Base-by-base conservation (phyloP, 2,888 invertebrate genomes). In the Ophion ellenae region DNA sequence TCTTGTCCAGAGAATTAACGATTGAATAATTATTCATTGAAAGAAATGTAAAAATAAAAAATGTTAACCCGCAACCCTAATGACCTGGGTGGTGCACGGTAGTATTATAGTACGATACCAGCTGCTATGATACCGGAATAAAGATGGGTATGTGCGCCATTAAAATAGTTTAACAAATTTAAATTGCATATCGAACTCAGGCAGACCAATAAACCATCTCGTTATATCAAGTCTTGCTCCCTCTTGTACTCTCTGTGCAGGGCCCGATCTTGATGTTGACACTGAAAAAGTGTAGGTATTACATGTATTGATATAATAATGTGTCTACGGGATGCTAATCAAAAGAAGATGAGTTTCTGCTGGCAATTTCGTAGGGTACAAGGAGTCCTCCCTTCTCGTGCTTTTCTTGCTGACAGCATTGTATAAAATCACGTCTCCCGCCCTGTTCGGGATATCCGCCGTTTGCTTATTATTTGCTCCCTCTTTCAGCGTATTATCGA, bases 391-490 rank as follows among this genome's bases (percentile, higher is more conserved):
- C 59, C 59, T 36, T 32, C 20, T 59, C 59, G 36, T 47, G 71
- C 57, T 59, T 73, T 59, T 59, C 59, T 73, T 57, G 20, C 57
- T 73, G 59, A 73, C 57, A 57, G 71, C 59, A 73, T 73, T 73
- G 59, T 59, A 32, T 36, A 73, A 73, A 59, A 57, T 73, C 59
- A 36, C 59, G 14, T 73, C 71, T 73, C 57, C 71, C 20, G 11
- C n/a, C 36, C 36, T 17, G 71, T 73, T 57, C 59, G 20, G 71
- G 71, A 73, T 73, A 73, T 73, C 71, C 71, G 71, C 71, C 71
- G 71, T 73, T 73, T 73, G 71, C 71, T 73, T 57, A 73, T 73
- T 73, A 73, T 73, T 73, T 36, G 10, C 53, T 73, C 71, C 71
- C 53, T 73, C 57, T 57, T 73, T 73, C 53, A 36, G 32, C 59